Base-by-base conservation (phyloP, 2,113 vertebrate genomes). In the Parotia lawesii region DNA sequence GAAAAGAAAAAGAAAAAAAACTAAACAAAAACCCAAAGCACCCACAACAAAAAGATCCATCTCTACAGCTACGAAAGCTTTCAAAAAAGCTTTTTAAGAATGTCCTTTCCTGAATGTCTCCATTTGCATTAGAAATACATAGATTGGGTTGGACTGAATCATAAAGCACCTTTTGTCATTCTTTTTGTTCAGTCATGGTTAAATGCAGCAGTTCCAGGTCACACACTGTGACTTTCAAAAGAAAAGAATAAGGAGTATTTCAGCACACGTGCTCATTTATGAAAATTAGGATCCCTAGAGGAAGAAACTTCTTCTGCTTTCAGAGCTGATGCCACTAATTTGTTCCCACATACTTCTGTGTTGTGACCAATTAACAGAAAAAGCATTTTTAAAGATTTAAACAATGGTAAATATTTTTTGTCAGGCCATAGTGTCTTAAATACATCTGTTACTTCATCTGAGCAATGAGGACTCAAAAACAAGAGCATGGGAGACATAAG, bases 101-200 rank as follows among this genome's bases (percentile, higher is more conserved):
- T 56, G 20, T 71, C 12, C 28, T 69, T 92, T 67, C 40, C 38
- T 82, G 93, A 91, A 82, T 90, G 45, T 33, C 37, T 57, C 42
- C 19, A 92, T 94, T 92, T 96, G 81, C 94, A 92, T 96, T 91
- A 94, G 84, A 95, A 94, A 89, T 92, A 48, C 61, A 38, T 40
- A 87, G 77, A 73, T 78, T 87, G 45, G 21, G 29, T 85, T 89
- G 66, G 73, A 73, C 27, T 89, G 74, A 83, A 87, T 82, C 62
- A 65, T 71, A 92, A 92, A 92, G 70, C 42, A 37, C 27, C 50
- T 92, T 93, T 91, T 94, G 58, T 94, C 58, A 24, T 87, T 89
- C 62, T 64, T 81, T 90, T 61, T 87, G 45, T 91, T 87, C 77
- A 79, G 54, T 45, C 62, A 2, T 53, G 40, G 70, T 81, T 81